Percentiles rank a stretch among this genome's conserved stretches.
These are phyloP conservation scores for Mesitornis unicolor DNA, from an alignment of 2,113 vertebrate species.

Conservation along the genomic window DNA sequence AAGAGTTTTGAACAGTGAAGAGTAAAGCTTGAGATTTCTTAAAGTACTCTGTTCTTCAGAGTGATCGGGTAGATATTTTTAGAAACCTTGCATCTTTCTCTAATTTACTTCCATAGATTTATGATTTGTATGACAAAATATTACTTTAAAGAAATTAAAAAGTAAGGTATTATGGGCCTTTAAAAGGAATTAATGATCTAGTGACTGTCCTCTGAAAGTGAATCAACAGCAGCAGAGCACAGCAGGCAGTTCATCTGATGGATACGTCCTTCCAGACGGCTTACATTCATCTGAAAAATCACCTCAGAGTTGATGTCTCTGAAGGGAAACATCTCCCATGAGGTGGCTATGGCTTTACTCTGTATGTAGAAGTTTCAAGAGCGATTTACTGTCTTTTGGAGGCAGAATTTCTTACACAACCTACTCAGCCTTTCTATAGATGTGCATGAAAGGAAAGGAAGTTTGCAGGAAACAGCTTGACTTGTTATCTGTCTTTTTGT, in stretches of 20 bases:
- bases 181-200: neutral
- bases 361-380: neutral
- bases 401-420: neutral
- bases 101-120: neutral
- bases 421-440: neutral
- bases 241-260: neutral
- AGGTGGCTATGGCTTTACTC: neutral
- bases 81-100: neutral
- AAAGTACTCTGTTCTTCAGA: neutral
- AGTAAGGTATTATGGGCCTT: neutral
- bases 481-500: neutral
- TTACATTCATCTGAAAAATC: constrained; percentile 8
- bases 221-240: neutral
- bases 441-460: neutral
- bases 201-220: neutral
- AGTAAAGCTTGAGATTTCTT: neutral
- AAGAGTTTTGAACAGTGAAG: neutral
- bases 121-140: neutral
- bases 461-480: neutral
- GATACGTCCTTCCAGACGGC: neutral
- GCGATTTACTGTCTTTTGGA: neutral
- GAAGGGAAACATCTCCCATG: neutral
- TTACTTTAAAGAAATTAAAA: neutral
- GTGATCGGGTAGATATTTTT: neutral
- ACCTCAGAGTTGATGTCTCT: neutral